These are phyloP conservation scores for Apogon talboti DNA, from an alignment of 2,797 vertebrate species.

Conservation along the genomic window DNA sequence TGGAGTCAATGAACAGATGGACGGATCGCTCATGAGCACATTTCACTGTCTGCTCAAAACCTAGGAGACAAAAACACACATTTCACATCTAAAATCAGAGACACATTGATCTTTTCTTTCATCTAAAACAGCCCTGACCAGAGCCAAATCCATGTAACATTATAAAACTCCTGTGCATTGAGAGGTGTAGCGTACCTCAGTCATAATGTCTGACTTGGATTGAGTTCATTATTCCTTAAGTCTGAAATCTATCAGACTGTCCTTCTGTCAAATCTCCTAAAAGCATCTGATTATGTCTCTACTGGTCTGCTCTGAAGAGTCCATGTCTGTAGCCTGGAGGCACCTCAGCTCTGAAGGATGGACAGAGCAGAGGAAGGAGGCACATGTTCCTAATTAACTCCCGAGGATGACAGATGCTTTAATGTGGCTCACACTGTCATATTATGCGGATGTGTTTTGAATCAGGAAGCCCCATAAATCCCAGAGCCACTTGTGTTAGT, in stretches of 20 bases:
- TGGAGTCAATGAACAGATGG: constrained; percentile 93
- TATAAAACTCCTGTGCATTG: constrained; percentile 13
- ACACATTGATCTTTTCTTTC: constrained; percentile 1
- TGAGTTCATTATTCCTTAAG: constrained; percentile 45
- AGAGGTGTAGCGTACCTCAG: constrained; percentile 14
- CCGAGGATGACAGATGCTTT: constrained; percentile 76
- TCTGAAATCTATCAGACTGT: constrained; percentile 47
- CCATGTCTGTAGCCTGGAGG: constrained; percentile 64
- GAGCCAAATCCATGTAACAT: neutral
- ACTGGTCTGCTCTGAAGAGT: constrained; percentile 30
- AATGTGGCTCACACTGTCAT: constrained; percentile 70
- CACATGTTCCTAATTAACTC: constrained; percentile 76
- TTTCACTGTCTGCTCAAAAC: constrained; percentile 89
- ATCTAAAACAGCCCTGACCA: neutral
- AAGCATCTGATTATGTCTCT: constrained; percentile 50
- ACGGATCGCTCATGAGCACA: constrained; percentile 95
- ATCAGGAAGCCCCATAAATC: constrained; percentile 56
- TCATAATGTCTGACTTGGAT: constrained; percentile 25
- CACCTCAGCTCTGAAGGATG: constrained; percentile 61
- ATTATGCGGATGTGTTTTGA: constrained; percentile 60
- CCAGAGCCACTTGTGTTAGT: constrained; percentile 38
- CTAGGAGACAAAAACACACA: constrained; percentile 46
- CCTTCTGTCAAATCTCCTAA: constrained; percentile 47
- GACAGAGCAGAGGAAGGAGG: constrained; percentile 41
- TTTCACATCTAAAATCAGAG: constrained; percentile 4